Evolutionary conservation across 2,888 invertebrate genomes (phyloP), one percentile per base, ranked within the genome.

Genomic region (Caenorhabditis sp.): DNA sequence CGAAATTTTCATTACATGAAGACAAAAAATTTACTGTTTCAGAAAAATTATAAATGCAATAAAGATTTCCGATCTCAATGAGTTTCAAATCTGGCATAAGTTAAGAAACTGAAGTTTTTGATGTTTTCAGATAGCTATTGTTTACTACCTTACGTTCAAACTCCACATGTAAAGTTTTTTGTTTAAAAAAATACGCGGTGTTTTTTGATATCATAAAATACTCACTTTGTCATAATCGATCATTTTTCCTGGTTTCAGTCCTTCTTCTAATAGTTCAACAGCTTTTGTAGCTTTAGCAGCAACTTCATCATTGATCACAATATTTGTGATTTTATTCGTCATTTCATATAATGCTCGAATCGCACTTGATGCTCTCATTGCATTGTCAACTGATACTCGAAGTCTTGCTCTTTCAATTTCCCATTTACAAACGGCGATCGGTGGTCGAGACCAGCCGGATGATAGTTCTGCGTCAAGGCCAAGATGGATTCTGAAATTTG

Each of bases 351-450:
- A 64, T 20, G 80, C 74, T 25, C 72, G 65, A 12, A 79, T 65
- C 1, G 78, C 72, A 53, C 76, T 74, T 20, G 67, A 58, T 10
- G 76, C 68, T n/a, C 78, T 57, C 80, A 82, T 77, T 17, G 78
- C 69, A 36, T 78, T 77, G 61, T 82, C 82, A 17, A 82, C 70
- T 12, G 74, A 70, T 1, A 78, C 78, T 31, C 80, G 66, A 20
- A 80, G 69, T 14, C 70, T 63, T 14, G 76, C 72, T 50, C 80
- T 59, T 23, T 64, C 57, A 23, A 82, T 25, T 61, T 83, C 83
- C 83, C 83, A 83, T n/a, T 74, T 68, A 27, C 77, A 76, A 8
- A 83, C 17, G 0, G 82, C 76, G 1, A 73, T 72, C 1, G 77
- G 60, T 20, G 76, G 70, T 10, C 79, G 68, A 25, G 67, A 58